Percentiles rank a stretch among this genome's conserved stretches.
phyloP scores from a whole-genome alignment of 2,888 invertebrate species.

The Conus canariensis region DNA sequence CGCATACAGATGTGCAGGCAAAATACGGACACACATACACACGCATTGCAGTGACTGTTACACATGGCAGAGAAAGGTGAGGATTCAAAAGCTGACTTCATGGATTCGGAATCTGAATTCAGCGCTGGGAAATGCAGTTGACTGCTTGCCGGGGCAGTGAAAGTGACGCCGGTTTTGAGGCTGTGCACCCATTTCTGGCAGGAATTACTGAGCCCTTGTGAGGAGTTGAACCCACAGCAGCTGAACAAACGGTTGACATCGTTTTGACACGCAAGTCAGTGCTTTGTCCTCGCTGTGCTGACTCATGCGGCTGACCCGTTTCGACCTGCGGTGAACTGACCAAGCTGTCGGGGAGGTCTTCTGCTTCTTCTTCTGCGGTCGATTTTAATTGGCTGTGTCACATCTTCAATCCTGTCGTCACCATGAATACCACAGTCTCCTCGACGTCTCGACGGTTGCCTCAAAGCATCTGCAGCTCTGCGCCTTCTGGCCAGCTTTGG shows the following conservation, averaged over 20 bases:
- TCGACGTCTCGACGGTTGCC: too few relatives aligned
- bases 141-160: neutral
- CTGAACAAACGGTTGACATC: neutral
- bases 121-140: neutral
- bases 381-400: too few relatives aligned
- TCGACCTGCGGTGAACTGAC: neutral
- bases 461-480: too few relatives aligned
- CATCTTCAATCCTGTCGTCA: too few relatives aligned
- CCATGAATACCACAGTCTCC: too few relatives aligned
- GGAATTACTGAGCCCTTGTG: neutral
- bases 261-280: conserved; percentile 30
- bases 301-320: conserved; percentile 7
- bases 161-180: too few relatives aligned
- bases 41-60: neutral
- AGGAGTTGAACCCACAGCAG: neutral
- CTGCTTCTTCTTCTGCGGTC: too few relatives aligned
- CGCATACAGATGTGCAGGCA: too few relatives aligned
- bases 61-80: neutral
- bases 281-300: conserved; percentile 29
- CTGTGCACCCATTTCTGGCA: too few relatives aligned
- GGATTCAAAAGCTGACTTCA: neutral
- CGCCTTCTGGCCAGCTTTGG: too few relatives aligned
- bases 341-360: neutral
- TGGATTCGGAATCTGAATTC: too few relatives aligned
- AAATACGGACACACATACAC: neutral